Evolutionary conservation across 2,797 vertebrate species (phyloP), one percentile per base, ranked within the genome.

Genomic region (Tinamus major): DNA sequence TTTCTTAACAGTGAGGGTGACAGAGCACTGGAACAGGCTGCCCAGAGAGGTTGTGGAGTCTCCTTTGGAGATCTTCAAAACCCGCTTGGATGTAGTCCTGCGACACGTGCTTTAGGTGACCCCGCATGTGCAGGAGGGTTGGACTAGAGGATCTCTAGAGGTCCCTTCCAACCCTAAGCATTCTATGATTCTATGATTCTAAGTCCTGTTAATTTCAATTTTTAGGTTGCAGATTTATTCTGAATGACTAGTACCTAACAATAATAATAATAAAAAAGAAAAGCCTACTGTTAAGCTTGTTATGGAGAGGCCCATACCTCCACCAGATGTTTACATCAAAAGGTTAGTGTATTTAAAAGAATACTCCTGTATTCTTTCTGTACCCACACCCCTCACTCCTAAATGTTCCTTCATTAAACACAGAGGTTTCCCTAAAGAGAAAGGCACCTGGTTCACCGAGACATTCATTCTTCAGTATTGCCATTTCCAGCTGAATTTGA

Each of bases 391-490:
- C 64, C 83, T 27, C 68, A 64, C 39, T 70, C 56, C 59, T 24
- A 62, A 87, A 35, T 10, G 26, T 16, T 89, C 39, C 42, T 20
- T 89, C 71, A 53, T n/a, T 70, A 81, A 82, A 77, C 4, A 31
- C 21, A 29, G 24, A 87, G 59, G 48, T 56, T 29, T 67, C 51
- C 79, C 74, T 49, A 51, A 31, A 55, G 65, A 46, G n/a, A 69
- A 75, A 55, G 0, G 0, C 9, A 19, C 6, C 14, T 24, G 15
- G 19, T 53, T 82, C 71, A 81, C 6, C 0, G 0, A 70, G 37
- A 67, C 21, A 19, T n/a, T 48, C 7, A 3, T 44, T 77, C 58
- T 62, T 69, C 78, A n/a, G 21, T 26, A 37, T 2, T 49, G 67
- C 29, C 33, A 58, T 33, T 89, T 70, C 71, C 42, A 65, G 37